Base-by-base conservation (phyloP, 2,888 invertebrate species). In the Gortyna flavago region DNA sequence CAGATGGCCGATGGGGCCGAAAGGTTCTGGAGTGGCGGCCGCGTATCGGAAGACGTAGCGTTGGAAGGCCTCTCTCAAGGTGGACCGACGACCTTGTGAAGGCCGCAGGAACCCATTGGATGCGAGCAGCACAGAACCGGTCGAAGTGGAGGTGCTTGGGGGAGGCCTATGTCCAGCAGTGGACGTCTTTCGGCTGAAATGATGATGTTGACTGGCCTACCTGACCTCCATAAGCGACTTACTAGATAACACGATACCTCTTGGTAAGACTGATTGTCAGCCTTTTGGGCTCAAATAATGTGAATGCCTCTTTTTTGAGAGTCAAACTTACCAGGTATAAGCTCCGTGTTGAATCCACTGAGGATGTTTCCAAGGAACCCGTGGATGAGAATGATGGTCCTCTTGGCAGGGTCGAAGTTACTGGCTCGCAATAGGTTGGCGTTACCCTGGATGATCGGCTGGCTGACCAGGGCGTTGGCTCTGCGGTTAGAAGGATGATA, bases 281-380 rank as follows among this genome's bases (percentile, higher is more conserved):
- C 11, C 11, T n/a, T 54, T 57, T 3, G 11, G 0, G 7, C 54
- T n/a, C 3, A 11, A 54, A 54, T n/a, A n/a, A 25, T 7, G n/a
- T 2, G 3, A 1, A 11, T 54, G 25, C 25, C 25, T 54, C 21
- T 25, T 54, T 25, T n/a, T n/a, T 54, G 11, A 11, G n/a, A 57
- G 57, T 13, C 57, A 57, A n/a, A 72, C 86, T 18, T 68, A 93
- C 94, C 92, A 77, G 93, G 93, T 0, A 92, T 89, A 0, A 93
- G 77, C 0, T 91, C 91, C 1, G 89, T 85, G 77, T 93, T 94
- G 65, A 91, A 84, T 0, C 83, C 86, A 3, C 90, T 88, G 0
- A 87, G 79, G 9, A 86, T 87, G 0, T 90, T 89, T 0, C 90
- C 90, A 5, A 87, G n/a, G 85, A 90, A 90, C 0, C 93, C 93